These are phyloP conservation scores for Cantharis lateralis DNA, from an alignment of 2,888 invertebrate genomes.

Conservation along the genomic window DNA sequence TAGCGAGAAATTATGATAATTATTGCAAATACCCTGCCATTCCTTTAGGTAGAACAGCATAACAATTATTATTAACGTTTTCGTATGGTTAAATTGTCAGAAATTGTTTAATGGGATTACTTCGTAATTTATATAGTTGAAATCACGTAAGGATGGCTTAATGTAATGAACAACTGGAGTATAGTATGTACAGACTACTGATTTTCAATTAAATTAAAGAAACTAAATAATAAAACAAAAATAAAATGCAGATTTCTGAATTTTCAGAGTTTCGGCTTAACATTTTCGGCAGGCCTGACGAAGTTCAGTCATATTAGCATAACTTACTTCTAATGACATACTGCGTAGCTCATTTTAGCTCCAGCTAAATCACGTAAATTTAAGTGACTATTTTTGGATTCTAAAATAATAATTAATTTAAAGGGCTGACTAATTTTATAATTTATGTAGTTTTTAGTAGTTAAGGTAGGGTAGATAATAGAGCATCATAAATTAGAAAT, in stretches of 20 bases:
- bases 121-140: not conserved
- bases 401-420: not conserved
- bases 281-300: no score
- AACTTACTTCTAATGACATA: no score
- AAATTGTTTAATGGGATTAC: not conserved
- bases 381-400: not conserved
- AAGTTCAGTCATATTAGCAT: no score
- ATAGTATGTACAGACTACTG: no score
- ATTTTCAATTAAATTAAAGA: no score
- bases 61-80: not conserved
- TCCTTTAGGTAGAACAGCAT: not conserved
- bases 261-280: no score
- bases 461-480: not conserved
- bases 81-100: not conserved
- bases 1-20: not conserved
- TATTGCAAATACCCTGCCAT: not conserved
- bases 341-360: no score
- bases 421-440: not conserved
- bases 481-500: not conserved
- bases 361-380: no score
- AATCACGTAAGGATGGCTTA: not conserved
- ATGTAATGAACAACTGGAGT: not conserved
- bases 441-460: not conserved
- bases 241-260: no score
- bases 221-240: no score